Evolutionary conservation across 2,888 invertebrate species (phyloP), one percentile per base, ranked within the genome.

Genomic region (Lithophane ornitopus): DNA sequence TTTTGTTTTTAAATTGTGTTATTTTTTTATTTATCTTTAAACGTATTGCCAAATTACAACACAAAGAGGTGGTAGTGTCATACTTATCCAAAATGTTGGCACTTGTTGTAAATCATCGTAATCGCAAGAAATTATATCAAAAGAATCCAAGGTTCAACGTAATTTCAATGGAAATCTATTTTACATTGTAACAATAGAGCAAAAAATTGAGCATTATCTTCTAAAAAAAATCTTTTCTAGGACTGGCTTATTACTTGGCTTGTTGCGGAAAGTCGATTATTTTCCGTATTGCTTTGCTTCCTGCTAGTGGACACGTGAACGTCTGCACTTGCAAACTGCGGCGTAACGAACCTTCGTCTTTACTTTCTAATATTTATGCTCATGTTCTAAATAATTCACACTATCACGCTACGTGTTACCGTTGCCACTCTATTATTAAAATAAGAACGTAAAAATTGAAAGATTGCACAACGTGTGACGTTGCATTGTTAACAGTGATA

Each of bases 281-380:
- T 87, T 89, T 87, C 85, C 84, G 84, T 84, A 81, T 80, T 69
- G 85, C 84, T 88, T 76, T 70, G 84, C 85, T 89, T 91, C 88
- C 90, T 87, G 74, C 74, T 85, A 74, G 71, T 83, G 84, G 82
- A 81, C 81, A 88, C 80, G 85, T 88, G 80, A 83, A 74, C 86
- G 82, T 87, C 84, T 82, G 77, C 78, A 87, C 67, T 85, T 74
- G 78, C 76, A 83, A 82, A 81, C 79, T 73, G 71, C 79, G 78
- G 79, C 78, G 80, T 71, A 80, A 83, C 79, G 78, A 83, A 85
- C 82, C 84, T 87, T 80, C 76, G 77, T 84, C 78, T 85, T 88
- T 82, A 88, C 88, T 88, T 88, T 88, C 88, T 89, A 88, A 89
- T 85, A 86, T 85, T 77, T 82, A 88, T 84, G 88, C 81, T 84